Conservation (phyloP, 2,113 vertebrate species). For the Melanostigma gelatinosum region DNA sequence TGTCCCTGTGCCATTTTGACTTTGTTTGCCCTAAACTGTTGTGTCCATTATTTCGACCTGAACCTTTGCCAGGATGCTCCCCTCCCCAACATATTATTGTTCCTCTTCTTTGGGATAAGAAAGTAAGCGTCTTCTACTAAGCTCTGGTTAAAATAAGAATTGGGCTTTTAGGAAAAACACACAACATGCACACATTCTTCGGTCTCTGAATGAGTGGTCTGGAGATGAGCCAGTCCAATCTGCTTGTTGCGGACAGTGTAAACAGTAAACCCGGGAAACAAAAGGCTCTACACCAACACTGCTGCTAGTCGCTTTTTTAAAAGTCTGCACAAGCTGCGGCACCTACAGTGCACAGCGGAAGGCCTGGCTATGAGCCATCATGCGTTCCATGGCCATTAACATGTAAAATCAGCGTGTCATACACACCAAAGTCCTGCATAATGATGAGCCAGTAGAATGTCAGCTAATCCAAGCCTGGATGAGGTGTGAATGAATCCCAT, state of each 20-base stretch:
- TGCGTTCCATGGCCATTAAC: slow-evolving; percentile 47
- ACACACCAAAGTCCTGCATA: slow-evolving; percentile 46
- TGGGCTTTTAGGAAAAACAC: neutral
- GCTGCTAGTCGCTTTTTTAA: neutral
- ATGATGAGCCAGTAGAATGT: slow-evolving; percentile 59
- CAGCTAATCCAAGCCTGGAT: slow-evolving; percentile 61
- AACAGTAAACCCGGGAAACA: slow-evolving; percentile 59
- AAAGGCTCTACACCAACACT: slow-evolving; percentile 39
- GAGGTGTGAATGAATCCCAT: slow-evolving; percentile 81
- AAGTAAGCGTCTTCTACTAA: slow-evolving; percentile 24
- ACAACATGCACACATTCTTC: neutral
- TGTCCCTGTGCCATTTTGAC: slow-evolving; percentile 14
- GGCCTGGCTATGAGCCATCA: slow-evolving; percentile 36
- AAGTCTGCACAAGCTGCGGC: slow-evolving; percentile 19
- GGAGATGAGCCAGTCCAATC: slow-evolving; percentile 75
- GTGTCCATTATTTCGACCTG: neutral
- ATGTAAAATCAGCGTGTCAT: slow-evolving; percentile 47
- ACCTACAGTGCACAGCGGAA: slow-evolving; percentile 13
- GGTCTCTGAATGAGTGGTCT: slow-evolving; percentile 43
- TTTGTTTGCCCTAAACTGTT: slow-evolving; percentile 19
- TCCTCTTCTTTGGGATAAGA: slow-evolving; percentile 7
- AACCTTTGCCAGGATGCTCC: neutral
- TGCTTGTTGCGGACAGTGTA: slow-evolving; percentile 58
- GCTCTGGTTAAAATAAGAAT: slow-evolving; percentile 14
- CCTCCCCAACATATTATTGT: slow-evolving; percentile 12